Base-by-base conservation (phyloP, 2,888 invertebrate genomes). In the Philereme vetulata region DNA sequence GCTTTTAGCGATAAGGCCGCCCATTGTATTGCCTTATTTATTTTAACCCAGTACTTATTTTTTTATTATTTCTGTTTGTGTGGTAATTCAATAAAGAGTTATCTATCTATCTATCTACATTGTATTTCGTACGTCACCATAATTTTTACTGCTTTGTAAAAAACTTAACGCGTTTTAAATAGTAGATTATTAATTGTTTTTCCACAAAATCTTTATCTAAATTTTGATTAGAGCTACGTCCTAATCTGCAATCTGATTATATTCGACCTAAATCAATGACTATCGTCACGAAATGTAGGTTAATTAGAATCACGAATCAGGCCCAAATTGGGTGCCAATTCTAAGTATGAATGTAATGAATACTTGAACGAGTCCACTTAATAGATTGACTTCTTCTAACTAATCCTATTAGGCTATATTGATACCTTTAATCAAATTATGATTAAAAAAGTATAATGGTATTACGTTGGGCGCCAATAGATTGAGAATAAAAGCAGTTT, bases 271-370 rank as follows among this genome's bases (percentile, higher is more conserved):
- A 34, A 55, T 50, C 9, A 46, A 35, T 52, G 46, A 56, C 34
- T 45, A 36, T 57, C 33, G 21, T 49, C 55, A 51, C 47, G 50
- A 56, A 56, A 61, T 53, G 51, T 50, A 60, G 48, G 56, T 61
- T 62, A 65, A 63, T 63, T 52, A 56, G 58, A 62, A 60, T 49
- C 54, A 40, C 33, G 58, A 56, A 61, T 62, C 49, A 54, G 53
- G 51, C 35, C 32, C 51, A 45, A 53, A 62, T 38, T 43, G 51
- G 46, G 56, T 50, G 43, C 52, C 62, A 59, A 58, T 60, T 62
- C 21, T 21, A 45, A 50, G 11, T 40, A 43, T 57, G 49, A 50
- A 51, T 57, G 50, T 63, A 64, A 60, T 58, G 54, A 62, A 62
- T 61, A 61, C 48, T 58, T 38, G 2, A 42, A 40, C 21, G 34